Conservation (phyloP, 2,113 vertebrate species). For the Panurus biarmicus region DNA sequence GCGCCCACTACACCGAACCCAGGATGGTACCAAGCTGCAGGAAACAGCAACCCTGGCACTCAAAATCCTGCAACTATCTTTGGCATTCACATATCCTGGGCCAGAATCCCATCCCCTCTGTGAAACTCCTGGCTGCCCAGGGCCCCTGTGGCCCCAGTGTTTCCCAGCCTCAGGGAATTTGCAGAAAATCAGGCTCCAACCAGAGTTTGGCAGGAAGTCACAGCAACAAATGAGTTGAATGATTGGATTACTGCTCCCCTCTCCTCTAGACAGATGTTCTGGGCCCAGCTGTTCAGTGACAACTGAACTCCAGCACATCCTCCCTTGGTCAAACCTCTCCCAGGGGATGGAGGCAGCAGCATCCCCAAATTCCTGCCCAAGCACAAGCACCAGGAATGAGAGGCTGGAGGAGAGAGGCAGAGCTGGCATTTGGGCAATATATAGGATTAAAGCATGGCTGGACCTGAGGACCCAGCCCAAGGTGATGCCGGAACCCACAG, state of each 20-base stretch:
- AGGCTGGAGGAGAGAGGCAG: not conserved
- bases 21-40: not conserved
- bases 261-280: not conserved
- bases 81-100: not conserved
- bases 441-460: not conserved
- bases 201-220: not conserved
- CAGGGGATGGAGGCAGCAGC: not conserved
- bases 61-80: not conserved
- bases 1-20: rapidly evolving
- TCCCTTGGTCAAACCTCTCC: not conserved
- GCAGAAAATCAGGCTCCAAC: not conserved
- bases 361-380: not conserved
- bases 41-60: not conserved
- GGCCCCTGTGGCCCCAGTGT: not conserved
- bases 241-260: not conserved
- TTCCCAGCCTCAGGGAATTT: not conserved
- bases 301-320: not conserved
- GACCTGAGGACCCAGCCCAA: not conserved
- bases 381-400: not conserved
- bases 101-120: not conserved
- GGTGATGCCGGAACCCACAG: not conserved
- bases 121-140: not conserved
- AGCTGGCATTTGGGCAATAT: not conserved
- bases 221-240: not conserved
- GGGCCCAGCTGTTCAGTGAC: not conserved